A percentile compares a stretch with the other conserved stretches of the same genome.
Evolutionary conservation across 2,888 invertebrate species (phyloP).

Genomic region (Dasypogon diadema): DNA sequence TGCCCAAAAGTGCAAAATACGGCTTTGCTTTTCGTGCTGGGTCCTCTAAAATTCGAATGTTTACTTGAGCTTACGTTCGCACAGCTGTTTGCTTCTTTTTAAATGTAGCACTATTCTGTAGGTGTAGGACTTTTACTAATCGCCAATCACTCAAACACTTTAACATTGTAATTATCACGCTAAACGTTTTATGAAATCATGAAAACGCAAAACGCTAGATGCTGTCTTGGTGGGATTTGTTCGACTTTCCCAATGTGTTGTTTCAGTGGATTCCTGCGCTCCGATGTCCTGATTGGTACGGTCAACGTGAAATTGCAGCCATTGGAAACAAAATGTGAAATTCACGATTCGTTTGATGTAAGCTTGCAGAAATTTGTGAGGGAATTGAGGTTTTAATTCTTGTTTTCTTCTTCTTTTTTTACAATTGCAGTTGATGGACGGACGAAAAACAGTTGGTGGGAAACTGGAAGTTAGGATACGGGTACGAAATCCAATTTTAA

Average conservation of each 20-base stretch:
- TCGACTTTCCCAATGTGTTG: constrained; percentile 71
- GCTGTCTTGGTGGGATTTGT: constrained; percentile 69
- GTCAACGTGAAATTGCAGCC: constrained; percentile 86
- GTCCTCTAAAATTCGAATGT: too few species aligned
- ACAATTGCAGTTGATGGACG: constrained; percentile 83
- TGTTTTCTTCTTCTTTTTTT: constrained; percentile 60
- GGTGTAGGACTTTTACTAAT: background rate
- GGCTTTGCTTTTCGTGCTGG: too few species aligned
- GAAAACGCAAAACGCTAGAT: constrained; percentile 61
- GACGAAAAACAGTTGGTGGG: constrained; percentile 87
- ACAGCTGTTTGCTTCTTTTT: too few species aligned
- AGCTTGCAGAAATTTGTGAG: constrained; percentile 66
- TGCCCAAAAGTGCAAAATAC: too few species aligned
- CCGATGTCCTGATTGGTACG: constrained; percentile 87
- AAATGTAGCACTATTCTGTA: too few species aligned
- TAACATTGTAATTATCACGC: constrained; percentile 20
- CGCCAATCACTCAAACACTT: constrained; percentile 4
- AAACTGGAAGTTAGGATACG: constrained; percentile 90
- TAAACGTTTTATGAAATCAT: constrained; percentile 21
- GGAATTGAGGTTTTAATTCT: background rate
- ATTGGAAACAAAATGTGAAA: constrained; percentile 87
- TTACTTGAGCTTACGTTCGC: too few species aligned
- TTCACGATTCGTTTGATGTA: constrained; percentile 95
- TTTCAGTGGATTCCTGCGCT: constrained; percentile 94
- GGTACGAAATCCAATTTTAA: constrained; percentile 86